phyloP scores from a whole-genome alignment of 2,888 invertebrate genomes.

The Hirtodrosophila histrioides region DNA sequence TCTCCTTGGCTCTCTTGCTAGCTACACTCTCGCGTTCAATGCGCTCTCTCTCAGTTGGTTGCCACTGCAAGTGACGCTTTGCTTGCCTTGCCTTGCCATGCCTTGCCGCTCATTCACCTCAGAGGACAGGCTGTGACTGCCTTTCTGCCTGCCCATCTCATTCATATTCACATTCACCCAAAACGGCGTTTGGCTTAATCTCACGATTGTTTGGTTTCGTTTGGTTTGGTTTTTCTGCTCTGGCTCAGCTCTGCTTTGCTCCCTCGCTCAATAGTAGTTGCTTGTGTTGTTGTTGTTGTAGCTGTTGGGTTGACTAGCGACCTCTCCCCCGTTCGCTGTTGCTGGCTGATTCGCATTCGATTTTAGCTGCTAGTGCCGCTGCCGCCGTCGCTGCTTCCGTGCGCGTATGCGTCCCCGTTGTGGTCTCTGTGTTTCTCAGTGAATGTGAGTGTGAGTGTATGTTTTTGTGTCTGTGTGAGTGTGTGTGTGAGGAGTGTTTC shows the following conservation, averaged over 20 bases:
- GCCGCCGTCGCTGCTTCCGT: slow-evolving; percentile 67
- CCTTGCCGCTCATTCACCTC: slow-evolving; percentile 71
- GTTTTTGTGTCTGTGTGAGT: slow-evolving; percentile 28
- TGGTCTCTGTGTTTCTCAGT: slow-evolving; percentile 52
- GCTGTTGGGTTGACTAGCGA: slow-evolving; percentile 57
- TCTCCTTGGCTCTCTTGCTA: slow-evolving; percentile 48
- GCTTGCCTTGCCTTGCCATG: slow-evolving; percentile 27
- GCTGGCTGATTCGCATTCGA: slow-evolving; percentile 75
- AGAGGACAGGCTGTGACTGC: slow-evolving; percentile 63
- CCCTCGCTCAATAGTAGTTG: slow-evolving; percentile 71
- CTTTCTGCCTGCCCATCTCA: slow-evolving; percentile 71
- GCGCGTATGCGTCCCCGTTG: slow-evolving; percentile 66
- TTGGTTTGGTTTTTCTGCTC: slow-evolving; percentile 66
- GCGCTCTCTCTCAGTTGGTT: slow-evolving; percentile 37
- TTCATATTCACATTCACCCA: slow-evolving; percentile 80
- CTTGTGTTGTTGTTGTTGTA: slow-evolving; percentile 41
- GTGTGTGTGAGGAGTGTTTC: slow-evolving; percentile 75
- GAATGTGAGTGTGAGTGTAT: slow-evolving; percentile 33
- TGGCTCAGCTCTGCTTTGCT: slow-evolving; percentile 54
- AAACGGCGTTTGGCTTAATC: slow-evolving; percentile 80
- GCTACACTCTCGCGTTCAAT: slow-evolving; percentile 45
- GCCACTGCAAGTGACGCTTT: slow-evolving; percentile 71
- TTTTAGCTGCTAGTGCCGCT: slow-evolving; percentile 69
- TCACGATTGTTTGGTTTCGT: slow-evolving; percentile 78
- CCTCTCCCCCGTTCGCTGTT: slow-evolving; percentile 58